Evolutionary conservation across 2,113 vertebrate species (phyloP).

Genomic region (Etia nguti): DNA sequence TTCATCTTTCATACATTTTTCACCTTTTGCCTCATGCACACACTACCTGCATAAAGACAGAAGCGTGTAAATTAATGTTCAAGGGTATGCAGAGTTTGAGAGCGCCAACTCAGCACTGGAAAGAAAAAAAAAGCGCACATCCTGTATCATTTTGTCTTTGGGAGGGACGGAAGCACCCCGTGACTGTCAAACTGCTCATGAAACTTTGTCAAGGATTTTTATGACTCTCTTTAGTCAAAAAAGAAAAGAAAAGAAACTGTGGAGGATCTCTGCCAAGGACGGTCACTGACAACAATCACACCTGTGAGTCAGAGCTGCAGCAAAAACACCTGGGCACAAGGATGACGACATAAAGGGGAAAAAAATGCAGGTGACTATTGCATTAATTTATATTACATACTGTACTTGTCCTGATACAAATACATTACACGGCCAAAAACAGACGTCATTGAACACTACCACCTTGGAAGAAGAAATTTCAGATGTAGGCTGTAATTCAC

Average conservation of each 20-base stretch:
- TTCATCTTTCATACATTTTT: background rate
- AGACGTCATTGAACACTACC: background rate
- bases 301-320: background rate
- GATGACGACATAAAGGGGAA: background rate
- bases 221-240: background rate
- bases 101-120: slow-evolving; percentile 32
- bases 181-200: background rate
- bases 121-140: background rate
- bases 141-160: background rate
- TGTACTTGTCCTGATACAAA: background rate
- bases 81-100: slow-evolving; percentile 39
- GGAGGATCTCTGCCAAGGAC: background rate
- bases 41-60: background rate
- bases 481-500: background rate
- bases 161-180: background rate
- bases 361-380: background rate
- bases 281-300: background rate
- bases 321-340: slow-evolving; percentile 3
- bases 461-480: background rate
- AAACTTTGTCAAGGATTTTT: background rate
- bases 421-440: background rate
- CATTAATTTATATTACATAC: rapidly evolving
- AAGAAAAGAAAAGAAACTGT: background rate
- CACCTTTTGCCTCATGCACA: background rate
- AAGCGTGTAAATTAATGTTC: slow-evolving; percentile 29